Evolutionary conservation across 2,113 vertebrate genomes (phyloP).

Genomic region (Antennarius striatus): DNA sequence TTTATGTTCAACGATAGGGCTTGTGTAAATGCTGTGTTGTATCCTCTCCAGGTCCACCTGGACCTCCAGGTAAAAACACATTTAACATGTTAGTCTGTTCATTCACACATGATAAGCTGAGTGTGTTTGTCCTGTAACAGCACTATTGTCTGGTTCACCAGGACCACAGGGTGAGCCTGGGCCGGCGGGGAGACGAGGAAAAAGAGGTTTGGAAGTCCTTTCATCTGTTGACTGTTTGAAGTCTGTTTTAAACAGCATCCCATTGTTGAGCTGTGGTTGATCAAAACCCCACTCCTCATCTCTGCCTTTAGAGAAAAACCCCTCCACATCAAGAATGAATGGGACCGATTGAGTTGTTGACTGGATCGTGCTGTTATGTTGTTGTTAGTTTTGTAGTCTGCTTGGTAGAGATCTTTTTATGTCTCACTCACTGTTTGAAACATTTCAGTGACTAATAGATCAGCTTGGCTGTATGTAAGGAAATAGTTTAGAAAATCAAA

Average conservation of each 20-base stretch:
- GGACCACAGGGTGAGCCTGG: constrained; percentile 69
- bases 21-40: neutral
- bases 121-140: neutral
- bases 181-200: constrained; percentile 58
- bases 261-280: constrained; percentile 33
- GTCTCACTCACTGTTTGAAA: neutral
- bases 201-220: constrained; percentile 52
- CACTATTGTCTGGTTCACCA: constrained; percentile 16
- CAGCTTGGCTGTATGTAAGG: neutral
- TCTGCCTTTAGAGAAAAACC: neutral
- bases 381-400: neutral
- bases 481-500: neutral
- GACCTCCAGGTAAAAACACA: constrained; percentile 83
- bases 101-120: neutral
- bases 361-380: neutral
- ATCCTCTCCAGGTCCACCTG: constrained; percentile 81
- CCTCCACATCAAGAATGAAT: neutral
- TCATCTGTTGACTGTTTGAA: neutral
- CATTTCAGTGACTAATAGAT: neutral
- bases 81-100: neutral
- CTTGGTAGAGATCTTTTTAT: neutral
- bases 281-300: constrained; percentile 25
- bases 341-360: neutral
- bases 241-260: constrained; percentile 33
- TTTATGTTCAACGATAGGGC: neutral